Evolutionary conservation across 1,140 invertebrate species (phyloP).

Genomic region (Drosophila dunni): DNA sequence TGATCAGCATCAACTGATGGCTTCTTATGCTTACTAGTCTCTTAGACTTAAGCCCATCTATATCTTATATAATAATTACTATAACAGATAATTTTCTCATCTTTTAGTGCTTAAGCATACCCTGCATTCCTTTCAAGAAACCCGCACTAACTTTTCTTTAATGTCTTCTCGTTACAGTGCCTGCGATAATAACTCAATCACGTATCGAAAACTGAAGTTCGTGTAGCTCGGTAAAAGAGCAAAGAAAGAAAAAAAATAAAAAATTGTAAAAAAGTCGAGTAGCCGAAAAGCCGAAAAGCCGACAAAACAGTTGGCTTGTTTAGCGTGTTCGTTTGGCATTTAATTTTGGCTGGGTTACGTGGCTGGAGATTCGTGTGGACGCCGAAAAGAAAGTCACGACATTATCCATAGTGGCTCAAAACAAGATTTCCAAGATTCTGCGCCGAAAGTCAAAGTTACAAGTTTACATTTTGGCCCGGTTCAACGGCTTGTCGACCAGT

Average conservation of each 20-base stretch:
- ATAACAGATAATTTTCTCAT: not conserved
- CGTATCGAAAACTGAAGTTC: slow-evolving; percentile 24
- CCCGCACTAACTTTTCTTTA: not conserved
- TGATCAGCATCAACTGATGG: too few relatives aligned
- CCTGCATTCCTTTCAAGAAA: not conserved
- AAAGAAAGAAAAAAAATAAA: slow-evolving; percentile 40
- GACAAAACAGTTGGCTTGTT: slow-evolving; percentile 57
- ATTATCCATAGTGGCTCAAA: slow-evolving; percentile 49
- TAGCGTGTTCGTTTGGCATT: slow-evolving; percentile 58
- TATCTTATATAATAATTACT: too few relatives aligned
- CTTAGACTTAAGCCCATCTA: too few relatives aligned
- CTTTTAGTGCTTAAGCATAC: not conserved
- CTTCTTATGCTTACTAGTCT: too few relatives aligned
- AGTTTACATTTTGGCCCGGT: slow-evolving; percentile 71
- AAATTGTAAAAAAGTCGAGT: slow-evolving; percentile 16
- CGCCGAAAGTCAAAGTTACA: slow-evolving; percentile 83
- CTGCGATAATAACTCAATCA: slow-evolving; percentile 40
- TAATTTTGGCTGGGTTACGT: slow-evolving; percentile 72
- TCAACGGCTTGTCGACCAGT: slow-evolving; percentile 60
- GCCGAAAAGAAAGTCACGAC: slow-evolving; percentile 81
- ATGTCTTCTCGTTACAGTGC: slow-evolving; percentile 32
- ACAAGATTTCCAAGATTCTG: slow-evolving; percentile 83
- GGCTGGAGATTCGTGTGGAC: slow-evolving; percentile 49
- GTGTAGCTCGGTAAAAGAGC: slow-evolving; percentile 58
- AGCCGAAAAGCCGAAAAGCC: slow-evolving; percentile 50